Evolutionary conservation across 2,797 vertebrate genomes (phyloP).

Genomic region (Acanthiza pusilla): DNA sequence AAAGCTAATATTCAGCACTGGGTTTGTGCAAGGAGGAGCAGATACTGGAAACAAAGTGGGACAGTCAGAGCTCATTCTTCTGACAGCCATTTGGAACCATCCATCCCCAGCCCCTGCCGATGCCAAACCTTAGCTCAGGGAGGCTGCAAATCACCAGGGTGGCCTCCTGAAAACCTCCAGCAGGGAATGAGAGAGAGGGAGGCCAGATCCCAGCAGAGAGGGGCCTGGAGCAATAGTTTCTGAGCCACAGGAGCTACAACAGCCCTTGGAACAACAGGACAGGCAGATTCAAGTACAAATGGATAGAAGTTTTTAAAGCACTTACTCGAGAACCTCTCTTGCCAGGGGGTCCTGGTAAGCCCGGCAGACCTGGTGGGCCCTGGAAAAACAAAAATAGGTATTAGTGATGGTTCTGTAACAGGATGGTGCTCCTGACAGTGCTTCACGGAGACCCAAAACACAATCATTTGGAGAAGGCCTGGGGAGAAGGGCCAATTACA

Average conservation of each 20-base stretch:
- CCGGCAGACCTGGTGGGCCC: constrained; percentile 88
- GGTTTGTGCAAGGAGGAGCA: neutral
- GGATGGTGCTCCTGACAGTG: neutral
- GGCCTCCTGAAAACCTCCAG: neutral
- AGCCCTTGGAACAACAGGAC: neutral
- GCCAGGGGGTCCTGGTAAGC: constrained; percentile 87
- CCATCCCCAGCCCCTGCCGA: neutral
- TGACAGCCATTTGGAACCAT: neutral
- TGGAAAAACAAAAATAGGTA: constrained; percentile 52
- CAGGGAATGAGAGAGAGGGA: neutral
- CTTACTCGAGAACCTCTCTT: constrained; percentile 91
- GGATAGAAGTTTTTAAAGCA: neutral
- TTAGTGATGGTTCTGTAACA: neutral
- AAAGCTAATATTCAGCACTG: neutral
- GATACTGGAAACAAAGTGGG: neutral
- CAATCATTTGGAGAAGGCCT: neutral
- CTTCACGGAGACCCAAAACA: neutral
- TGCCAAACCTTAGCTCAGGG: neutral
- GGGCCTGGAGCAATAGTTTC: neutral
- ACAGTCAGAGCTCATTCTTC: neutral
- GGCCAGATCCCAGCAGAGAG: neutral
- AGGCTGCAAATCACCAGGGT: neutral
- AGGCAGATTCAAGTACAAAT: neutral
- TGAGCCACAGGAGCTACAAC: neutral
- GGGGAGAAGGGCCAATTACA: neutral